A percentile compares a stretch with the other conserved stretches of the same genome.
Evolutionary conservation across 2,113 vertebrate genomes (phyloP).

Genomic region (Sakesphorus luctuosus): DNA sequence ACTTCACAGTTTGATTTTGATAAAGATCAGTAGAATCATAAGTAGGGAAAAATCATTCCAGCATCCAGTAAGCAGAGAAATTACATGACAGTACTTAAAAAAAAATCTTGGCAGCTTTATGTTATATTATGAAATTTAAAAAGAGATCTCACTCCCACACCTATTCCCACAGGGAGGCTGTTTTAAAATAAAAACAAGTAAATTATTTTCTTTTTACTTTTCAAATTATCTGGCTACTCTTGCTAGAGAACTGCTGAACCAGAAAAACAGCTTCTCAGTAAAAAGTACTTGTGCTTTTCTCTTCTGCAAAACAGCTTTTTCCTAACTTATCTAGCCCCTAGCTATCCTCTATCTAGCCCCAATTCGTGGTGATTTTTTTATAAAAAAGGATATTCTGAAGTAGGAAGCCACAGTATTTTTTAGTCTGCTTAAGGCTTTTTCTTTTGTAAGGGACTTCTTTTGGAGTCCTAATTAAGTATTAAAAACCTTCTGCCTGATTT

Average conservation of each 20-base stretch:
- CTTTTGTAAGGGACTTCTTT: neutral
- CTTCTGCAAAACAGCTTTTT: neutral
- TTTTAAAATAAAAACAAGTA: constrained; percentile 57
- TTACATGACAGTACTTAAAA: constrained; percentile 3
- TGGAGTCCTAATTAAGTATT: neutral
- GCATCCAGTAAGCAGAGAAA: constrained; percentile 6
- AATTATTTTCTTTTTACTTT: constrained; percentile 50
- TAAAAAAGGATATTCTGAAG: neutral
- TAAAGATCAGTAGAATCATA: neutral
- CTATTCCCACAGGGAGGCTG: constrained; percentile 49
- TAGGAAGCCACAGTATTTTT: neutral
- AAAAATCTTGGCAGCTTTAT: constrained; percentile 28
- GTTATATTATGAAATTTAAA: constrained; percentile 35
- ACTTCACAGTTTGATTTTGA: neutral
- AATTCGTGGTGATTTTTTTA: neutral
- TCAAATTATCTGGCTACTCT: constrained; percentile 3
- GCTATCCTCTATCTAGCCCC: neutral
- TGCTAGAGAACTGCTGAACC: constrained; percentile 33
- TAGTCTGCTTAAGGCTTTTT: neutral
- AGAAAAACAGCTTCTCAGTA: constrained; percentile 19
- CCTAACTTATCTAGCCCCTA: neutral
- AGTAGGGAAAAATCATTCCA: neutral
- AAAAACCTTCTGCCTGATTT: neutral
- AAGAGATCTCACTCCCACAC: constrained; percentile 61
- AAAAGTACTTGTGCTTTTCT: neutral